A percentile compares a stretch with the other conserved stretches of the same genome.
Evolutionary conservation across 2,888 invertebrate genomes (phyloP).

Genomic region (Parnassius orleans): DNA sequence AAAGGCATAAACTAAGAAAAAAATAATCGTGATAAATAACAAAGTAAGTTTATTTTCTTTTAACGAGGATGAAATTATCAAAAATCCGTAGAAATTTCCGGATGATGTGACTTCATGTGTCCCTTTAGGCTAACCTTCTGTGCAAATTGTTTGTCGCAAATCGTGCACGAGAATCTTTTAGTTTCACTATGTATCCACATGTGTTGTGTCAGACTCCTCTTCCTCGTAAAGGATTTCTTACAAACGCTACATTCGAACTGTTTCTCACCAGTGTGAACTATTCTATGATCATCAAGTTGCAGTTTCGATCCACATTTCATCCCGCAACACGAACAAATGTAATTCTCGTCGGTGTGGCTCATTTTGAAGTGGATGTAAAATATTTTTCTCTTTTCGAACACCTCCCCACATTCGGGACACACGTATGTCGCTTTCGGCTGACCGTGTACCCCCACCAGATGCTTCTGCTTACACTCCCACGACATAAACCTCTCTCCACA

Average conservation of each 20-base stretch:
- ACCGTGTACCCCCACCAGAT: conserved; percentile 51
- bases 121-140: conserved; percentile 63
- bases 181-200: conserved; percentile 67
- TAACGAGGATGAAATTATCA: conserved; percentile 14
- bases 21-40: too few relatives aligned
- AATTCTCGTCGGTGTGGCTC: conserved; percentile 55
- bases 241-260: conserved; percentile 67
- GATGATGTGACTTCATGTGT: conserved; percentile 45
- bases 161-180: conserved; percentile 56
- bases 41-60: too few relatives aligned
- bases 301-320: conserved; percentile 51
- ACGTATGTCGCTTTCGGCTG: conserved; percentile 45
- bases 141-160: conserved; percentile 62
- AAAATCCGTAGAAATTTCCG: conserved; percentile 39
- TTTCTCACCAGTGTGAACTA: conserved; percentile 75
- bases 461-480: conserved; percentile 62
- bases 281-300: conserved; percentile 60
- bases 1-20: too few relatives aligned
- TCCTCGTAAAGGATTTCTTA: conserved; percentile 71
- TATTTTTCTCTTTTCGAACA: conserved; percentile 47
- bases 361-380: conserved; percentile 61
- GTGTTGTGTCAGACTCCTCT: conserved; percentile 64
- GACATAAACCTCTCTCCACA: conserved; percentile 65
- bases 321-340: conserved; percentile 56
- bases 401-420: conserved; percentile 57